Evolutionary conservation across 2,113 vertebrate species (phyloP), one percentile per base, ranked within the genome.

Genomic region (Passer domesticus): DNA sequence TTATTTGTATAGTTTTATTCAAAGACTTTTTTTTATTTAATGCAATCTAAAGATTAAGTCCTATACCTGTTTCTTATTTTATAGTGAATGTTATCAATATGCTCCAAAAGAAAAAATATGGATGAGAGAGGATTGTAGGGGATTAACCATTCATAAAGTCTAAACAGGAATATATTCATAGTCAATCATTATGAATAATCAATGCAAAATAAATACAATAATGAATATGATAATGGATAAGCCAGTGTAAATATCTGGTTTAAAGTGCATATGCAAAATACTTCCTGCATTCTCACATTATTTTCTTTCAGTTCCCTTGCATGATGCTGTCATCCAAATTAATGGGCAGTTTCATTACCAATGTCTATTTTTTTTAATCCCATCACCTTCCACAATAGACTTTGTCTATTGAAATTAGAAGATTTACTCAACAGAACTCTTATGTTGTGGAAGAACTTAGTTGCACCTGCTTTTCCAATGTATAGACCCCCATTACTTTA

Each of bases 161-260:
- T 78, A 92, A 94, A 89, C 20, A 72, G 22, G 37, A 97, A 87
- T 62, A 80, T 20, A 67, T 84, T 94, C 60, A 49, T 28, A 78
- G 66, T 75, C 52, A 55, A 87, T 94, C 43, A 74, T 72, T 67
- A 95, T 91, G 58, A 94, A 89, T 91, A 92, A 81, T 90, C n/a
- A 0, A 92, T 75, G 52, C 24, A 96, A 94, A 94, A 94, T 89
- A 92, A 93, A 94, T 75, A 89, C 39, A 87, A 75, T 90, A 89
- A 94, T 84, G 33, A 89, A 59, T 14, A 43, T 55, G 2, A 62
- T 77, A 73, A 86, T 62, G 58, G 69, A 83, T 81, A 81, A 83
- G 4, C 21, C 76, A 93, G 24, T 72, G 56, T 64, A 94, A 92
- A 87, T n/a, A 63, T 74, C 52, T 86, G 47, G 33, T 24, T 87